A percentile compares a stretch with the other conserved stretches of the same genome.
Evolutionary conservation across 2,113 vertebrate species (phyloP).

Genomic region (Motacilla tschutschensis): DNA sequence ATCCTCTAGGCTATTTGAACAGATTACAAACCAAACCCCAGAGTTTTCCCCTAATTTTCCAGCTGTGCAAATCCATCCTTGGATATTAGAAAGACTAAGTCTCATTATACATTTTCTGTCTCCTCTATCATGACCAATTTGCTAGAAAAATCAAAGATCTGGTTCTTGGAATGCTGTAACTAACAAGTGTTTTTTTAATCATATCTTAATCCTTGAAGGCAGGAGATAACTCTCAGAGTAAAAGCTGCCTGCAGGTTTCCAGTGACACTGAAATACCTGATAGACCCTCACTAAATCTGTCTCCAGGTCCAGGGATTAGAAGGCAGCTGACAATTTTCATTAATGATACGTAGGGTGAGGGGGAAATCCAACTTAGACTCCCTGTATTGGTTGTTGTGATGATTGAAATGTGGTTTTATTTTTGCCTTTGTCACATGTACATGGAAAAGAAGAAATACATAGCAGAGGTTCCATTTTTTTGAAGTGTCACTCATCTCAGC

Average conservation of each 20-base stretch:
- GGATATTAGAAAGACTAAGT: neutral
- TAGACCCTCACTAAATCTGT: neutral
- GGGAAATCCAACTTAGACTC: neutral
- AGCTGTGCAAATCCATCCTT: constrained; percentile 24
- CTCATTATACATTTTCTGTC: neutral
- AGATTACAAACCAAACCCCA: neutral
- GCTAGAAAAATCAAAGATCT: neutral
- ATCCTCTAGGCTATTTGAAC: constrained; percentile 25
- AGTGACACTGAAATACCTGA: neutral
- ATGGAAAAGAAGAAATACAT: neutral
- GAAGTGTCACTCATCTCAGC: neutral
- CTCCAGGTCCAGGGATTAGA: neutral
- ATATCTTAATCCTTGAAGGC: neutral
- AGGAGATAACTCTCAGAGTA: neutral
- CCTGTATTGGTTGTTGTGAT: neutral
- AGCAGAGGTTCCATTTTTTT: neutral
- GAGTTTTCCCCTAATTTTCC: neutral
- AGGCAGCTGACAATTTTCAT: neutral
- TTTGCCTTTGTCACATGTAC: neutral
- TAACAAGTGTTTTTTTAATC: neutral
- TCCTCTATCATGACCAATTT: neutral
- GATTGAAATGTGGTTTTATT: neutral
- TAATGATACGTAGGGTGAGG: neutral
- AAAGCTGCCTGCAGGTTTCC: neutral
- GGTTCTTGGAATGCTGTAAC: neutral